Evolutionary conservation across 23 tunicate species (phyloP).

Genomic region (Ascidia mentula): DNA sequence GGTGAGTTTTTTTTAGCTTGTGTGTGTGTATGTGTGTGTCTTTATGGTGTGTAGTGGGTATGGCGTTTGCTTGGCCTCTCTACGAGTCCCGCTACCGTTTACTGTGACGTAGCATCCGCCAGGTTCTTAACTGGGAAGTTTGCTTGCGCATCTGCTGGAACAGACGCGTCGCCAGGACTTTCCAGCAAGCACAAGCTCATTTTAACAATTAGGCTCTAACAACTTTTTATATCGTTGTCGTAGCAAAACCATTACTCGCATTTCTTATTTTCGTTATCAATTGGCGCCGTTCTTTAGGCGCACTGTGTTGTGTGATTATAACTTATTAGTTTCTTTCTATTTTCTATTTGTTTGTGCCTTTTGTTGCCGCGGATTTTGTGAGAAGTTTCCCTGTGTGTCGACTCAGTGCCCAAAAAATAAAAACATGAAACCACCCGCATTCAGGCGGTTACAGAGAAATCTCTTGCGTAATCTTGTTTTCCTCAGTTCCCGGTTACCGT

Average conservation of each 20-base stretch:
- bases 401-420: background rate
- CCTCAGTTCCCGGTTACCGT: background rate
- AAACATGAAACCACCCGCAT: background rate
- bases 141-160: constrained; percentile 5
- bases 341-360: too few relatives aligned
- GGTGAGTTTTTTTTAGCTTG: background rate
- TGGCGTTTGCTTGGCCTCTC: background rate
- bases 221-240: too few relatives aligned
- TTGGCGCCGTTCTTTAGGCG: background rate
- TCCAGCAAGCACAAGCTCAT: too few relatives aligned
- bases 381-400: background rate
- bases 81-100: background rate
- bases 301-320: constrained; percentile 1
- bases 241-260: too few relatives aligned
- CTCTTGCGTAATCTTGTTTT: background rate
- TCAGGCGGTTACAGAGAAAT: background rate
- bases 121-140: background rate
- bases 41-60: too few relatives aligned
- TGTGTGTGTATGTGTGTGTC: background rate
- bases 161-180: background rate
- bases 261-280: constrained; percentile 2
- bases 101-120: background rate
- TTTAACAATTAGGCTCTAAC: too few relatives aligned
- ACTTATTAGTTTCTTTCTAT: constrained; percentile 5
- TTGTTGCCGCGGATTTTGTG: too few relatives aligned